Conservation (phyloP, 2,888 invertebrate species). For the Dynastes hyllus region DNA sequence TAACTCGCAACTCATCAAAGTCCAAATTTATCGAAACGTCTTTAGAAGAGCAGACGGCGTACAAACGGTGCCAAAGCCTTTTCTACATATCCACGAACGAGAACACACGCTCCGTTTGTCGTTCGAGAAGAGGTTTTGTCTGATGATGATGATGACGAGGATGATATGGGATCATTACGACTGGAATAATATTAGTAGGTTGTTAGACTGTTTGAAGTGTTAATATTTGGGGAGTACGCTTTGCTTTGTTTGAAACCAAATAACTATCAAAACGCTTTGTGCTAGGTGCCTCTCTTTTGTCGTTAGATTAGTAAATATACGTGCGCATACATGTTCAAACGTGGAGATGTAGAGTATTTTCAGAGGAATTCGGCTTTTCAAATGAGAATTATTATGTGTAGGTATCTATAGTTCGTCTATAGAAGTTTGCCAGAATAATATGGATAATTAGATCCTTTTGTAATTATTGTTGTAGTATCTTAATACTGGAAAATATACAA, state of each 20-base stretch:
- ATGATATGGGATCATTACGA: constrained; percentile 49
- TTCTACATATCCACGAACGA: background rate
- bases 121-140: constrained; percentile 25
- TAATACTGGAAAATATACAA: too few species aligned
- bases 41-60: constrained; percentile 17
- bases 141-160: background rate
- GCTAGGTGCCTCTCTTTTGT: constrained; percentile 21
- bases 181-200: constrained; percentile 54
- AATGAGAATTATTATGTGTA: too few species aligned
- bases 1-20: constrained; percentile 28
- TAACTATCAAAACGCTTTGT: constrained; percentile 55
- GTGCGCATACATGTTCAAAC: background rate
- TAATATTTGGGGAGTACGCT: constrained; percentile 55
- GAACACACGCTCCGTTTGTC: background rate
- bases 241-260: constrained; percentile 56
- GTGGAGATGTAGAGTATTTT: constrained; percentile 33
- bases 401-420: too few species aligned
- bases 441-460: too few species aligned
- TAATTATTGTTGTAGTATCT: too few species aligned
- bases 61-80: background rate
- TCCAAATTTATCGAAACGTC: constrained; percentile 29
- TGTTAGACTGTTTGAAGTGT: constrained; percentile 57
- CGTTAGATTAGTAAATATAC: background rate
- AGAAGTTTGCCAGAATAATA: too few species aligned
- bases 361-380: constrained; percentile 34